A percentile compares a stretch with the other conserved stretches of the same genome.
These are phyloP conservation scores for Lepus oiostolus DNA, from an alignment of 2,797 vertebrate species.

Conservation along the genomic window DNA sequence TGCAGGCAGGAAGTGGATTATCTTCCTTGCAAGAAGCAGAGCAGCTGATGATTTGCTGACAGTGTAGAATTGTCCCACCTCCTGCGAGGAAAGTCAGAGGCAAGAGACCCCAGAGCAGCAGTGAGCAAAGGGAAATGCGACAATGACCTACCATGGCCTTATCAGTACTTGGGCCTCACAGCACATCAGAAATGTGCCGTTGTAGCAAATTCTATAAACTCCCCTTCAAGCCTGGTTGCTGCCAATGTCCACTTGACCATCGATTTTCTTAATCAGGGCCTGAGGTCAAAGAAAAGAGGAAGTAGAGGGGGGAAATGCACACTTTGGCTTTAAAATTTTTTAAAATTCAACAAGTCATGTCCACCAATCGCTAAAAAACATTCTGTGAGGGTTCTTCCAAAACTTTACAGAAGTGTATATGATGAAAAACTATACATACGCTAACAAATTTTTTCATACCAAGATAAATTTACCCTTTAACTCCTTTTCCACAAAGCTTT, in stretches of 20 bases:
- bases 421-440: too few relatives aligned
- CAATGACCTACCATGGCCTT: slow-evolving; percentile 19
- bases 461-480: too few relatives aligned
- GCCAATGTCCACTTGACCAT: not conserved
- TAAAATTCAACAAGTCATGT: not conserved
- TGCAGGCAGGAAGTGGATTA: slow-evolving; percentile 29
- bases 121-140: slow-evolving; percentile 64
- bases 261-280: not conserved
- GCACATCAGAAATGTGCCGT: not conserved
- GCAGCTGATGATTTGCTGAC: slow-evolving; percentile 41
- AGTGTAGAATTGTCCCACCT: slow-evolving; percentile 45
- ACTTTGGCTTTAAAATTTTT: not conserved
- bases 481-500: too few relatives aligned
- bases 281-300: not conserved
- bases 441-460: too few relatives aligned
- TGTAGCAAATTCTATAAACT: not conserved
- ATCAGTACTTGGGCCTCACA: slow-evolving; percentile 47
- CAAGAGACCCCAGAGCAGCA: slow-evolving; percentile 38
- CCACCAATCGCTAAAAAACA: not conserved
- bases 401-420: too few relatives aligned
- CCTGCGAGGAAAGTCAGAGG: slow-evolving; percentile 27
- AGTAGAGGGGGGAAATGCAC: not conserved
- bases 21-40: slow-evolving; percentile 68
- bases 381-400: not conserved
- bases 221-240: not conserved